These are phyloP conservation scores for Coremacera marginata DNA, from an alignment of 2,888 invertebrate genomes.

Conservation along the genomic window DNA sequence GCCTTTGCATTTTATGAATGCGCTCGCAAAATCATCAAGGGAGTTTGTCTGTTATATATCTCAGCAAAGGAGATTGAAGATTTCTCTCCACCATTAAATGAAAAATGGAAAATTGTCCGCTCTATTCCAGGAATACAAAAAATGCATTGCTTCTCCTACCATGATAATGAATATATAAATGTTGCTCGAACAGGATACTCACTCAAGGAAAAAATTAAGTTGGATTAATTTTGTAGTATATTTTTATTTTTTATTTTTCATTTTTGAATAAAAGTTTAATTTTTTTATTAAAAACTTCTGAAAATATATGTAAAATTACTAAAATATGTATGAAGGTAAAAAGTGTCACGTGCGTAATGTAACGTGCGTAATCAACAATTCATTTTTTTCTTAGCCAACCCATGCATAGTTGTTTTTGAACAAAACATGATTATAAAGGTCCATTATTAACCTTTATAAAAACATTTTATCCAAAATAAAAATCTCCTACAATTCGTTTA, in stretches of 20 bases:
- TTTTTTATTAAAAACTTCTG: conserved; percentile 27
- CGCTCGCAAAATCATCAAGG: conserved; percentile 30
- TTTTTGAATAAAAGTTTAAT: neutral
- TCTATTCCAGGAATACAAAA: conserved; percentile 40
- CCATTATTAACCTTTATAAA: conserved; percentile 19
- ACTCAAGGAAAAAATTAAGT: conserved; percentile 21
- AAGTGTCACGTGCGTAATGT: conserved; percentile 27
- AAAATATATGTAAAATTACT: neutral
- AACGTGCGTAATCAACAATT: conserved; percentile 12
- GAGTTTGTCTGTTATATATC: conserved; percentile 22
- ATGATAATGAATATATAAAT: conserved; percentile 38
- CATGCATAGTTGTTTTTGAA: conserved; percentile 33
- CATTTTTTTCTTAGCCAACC: conserved; percentile 31
- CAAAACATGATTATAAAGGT: too few relatives aligned
- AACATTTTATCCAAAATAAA: conserved; percentile 22
- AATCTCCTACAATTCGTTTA: conserved; percentile 27
- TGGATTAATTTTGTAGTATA: neutral
- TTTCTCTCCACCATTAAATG: conserved; percentile 29
- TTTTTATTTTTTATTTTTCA: neutral
- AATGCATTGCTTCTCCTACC: conserved; percentile 40
- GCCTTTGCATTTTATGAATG: conserved; percentile 41
- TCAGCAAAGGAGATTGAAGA: conserved; percentile 39
- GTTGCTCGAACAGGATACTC: conserved; percentile 40
- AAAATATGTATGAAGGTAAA: conserved; percentile 25
- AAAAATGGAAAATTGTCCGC: conserved; percentile 37